phyloP scores from a whole-genome alignment of 2,113 vertebrate species.

The Suncus etruscus region DNA sequence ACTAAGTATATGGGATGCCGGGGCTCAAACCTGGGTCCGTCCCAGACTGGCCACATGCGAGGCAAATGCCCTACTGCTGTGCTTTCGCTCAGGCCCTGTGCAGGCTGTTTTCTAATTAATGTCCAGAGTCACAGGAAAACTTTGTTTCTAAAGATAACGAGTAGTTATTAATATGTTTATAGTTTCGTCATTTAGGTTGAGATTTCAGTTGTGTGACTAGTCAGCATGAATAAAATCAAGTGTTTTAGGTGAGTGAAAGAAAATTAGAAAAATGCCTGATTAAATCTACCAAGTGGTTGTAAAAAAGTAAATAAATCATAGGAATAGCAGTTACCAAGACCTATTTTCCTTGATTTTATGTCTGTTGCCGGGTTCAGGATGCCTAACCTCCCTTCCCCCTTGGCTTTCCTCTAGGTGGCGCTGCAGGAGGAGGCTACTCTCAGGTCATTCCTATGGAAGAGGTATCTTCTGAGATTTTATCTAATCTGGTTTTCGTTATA shows the following conservation, averaged over 20 bases:
- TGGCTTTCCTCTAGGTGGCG: constrained; percentile 91
- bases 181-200: constrained; percentile 64
- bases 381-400: not conserved
- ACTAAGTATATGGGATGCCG: too few relatives aligned
- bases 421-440: constrained; percentile 98
- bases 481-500: not conserved
- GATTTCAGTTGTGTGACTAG: constrained; percentile 54
- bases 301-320: constrained; percentile 56
- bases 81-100: too few relatives aligned
- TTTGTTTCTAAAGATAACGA: constrained; percentile 70
- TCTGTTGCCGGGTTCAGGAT: not conserved
- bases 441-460: constrained; percentile 99
- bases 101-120: not conserved
- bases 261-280: constrained; percentile 63
- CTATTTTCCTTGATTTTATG: constrained; percentile 2
- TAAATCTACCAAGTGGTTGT: constrained; percentile 32
- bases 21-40: too few relatives aligned
- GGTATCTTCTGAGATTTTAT: constrained; percentile 86
- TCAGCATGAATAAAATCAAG: constrained; percentile 28
- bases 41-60: too few relatives aligned
- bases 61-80: too few relatives aligned
- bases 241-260: constrained; percentile 28
- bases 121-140: constrained; percentile 43
- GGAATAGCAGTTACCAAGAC: not conserved
- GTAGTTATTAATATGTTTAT: constrained; percentile 53